Conservation (phyloP, 2,888 invertebrate species). For the Ypsolopha scabrella region DNA sequence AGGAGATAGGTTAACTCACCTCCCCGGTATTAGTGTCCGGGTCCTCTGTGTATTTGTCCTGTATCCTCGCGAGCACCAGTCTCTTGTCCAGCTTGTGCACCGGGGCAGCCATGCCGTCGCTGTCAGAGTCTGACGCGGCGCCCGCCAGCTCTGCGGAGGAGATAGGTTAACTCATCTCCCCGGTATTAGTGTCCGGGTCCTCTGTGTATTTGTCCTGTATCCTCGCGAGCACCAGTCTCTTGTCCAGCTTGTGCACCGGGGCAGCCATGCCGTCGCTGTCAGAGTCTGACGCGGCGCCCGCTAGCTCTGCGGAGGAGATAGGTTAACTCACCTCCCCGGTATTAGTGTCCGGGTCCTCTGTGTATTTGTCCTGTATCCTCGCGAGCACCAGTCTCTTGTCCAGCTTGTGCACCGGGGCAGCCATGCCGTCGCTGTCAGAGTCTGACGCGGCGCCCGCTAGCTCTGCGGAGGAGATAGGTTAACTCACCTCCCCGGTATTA, state of each 20-base stretch:
- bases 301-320: slow-evolving; percentile 3
- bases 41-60: too few relatives aligned
- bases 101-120: slow-evolving; percentile 41
- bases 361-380: too few relatives aligned
- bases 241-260: neutral
- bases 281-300: slow-evolving; percentile 11
- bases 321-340: too few relatives aligned
- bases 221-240: slow-evolving; percentile 22
- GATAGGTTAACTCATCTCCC: slow-evolving; percentile 15
- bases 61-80: too few relatives aligned
- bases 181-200: slow-evolving; percentile 26
- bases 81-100: slow-evolving; percentile 11
- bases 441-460: slow-evolving; percentile 8
- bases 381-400: too few relatives aligned
- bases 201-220: slow-evolving; percentile 45
- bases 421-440: slow-evolving; percentile 18
- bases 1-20: neutral
- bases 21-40: too few relatives aligned
- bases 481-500: too few relatives aligned
- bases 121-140: slow-evolving; percentile 57
- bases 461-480: neutral
- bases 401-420: neutral
- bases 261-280: slow-evolving; percentile 16
- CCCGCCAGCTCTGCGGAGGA: slow-evolving; percentile 48
- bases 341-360: too few relatives aligned